phyloP scores from a whole-genome alignment of 2,888 invertebrate species.

The Epinotia bilunana region DNA sequence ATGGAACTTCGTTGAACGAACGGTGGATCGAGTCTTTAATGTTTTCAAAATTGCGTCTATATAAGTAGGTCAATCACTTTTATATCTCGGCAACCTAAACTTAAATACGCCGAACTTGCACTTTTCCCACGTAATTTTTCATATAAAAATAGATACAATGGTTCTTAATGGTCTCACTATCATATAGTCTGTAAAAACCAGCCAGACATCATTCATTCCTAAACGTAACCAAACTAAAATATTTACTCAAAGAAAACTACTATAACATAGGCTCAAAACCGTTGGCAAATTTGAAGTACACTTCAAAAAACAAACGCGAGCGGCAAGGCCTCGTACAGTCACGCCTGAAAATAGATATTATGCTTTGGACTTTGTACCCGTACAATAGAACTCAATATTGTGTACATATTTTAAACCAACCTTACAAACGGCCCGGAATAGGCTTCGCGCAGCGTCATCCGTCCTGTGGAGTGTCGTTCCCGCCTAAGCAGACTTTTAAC shows the following conservation, averaged over 20 bases:
- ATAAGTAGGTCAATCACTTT: no score
- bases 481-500: conserved; percentile 31
- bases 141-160: no score
- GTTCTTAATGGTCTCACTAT: no score
- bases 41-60: no score
- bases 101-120: no score
- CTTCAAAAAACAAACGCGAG: conserved; percentile 16
- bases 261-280: conserved; percentile 25
- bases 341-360: neutral
- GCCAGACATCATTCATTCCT: neutral
- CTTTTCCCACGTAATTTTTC: no score
- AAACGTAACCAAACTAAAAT: conserved; percentile 19
- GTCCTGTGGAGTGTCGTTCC: conserved; percentile 31
- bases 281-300: conserved; percentile 31
- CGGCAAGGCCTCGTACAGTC: conserved; percentile 19
- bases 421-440: conserved; percentile 10
- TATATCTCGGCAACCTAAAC: no score
- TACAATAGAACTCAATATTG: neutral
- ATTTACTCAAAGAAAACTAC: conserved; percentile 12
- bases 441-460: neutral
- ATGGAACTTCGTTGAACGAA: no score
- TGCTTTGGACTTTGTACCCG: neutral
- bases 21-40: no score
- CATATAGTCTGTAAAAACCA: neutral
- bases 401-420: neutral